Base-by-base conservation (phyloP, 2,888 invertebrate genomes). In the Zaprionus bogoriensis region DNA sequence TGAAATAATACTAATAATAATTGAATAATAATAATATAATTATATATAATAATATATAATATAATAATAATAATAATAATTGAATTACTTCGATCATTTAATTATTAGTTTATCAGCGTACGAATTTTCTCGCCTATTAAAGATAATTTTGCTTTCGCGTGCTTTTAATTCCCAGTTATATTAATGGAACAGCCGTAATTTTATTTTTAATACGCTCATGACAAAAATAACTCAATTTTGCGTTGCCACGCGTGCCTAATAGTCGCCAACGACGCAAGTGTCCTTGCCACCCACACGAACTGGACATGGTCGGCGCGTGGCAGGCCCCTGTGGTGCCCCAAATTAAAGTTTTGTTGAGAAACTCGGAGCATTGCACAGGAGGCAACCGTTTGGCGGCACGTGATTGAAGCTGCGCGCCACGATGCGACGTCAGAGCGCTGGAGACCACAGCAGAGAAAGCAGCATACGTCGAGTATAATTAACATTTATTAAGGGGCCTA, bases 231-330 rank as follows among this genome's bases (percentile, higher is more conserved):
- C 60, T 17, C 54, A 48, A 67, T 61, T 58, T 41, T 60, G 42
- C 23, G 10, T 36, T 38, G 50, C 22, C 78, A 79, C 73, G 77
- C 67, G 81, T 52, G 61, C 41, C 41, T 81, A 79, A 79, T 81
- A 48, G 51, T 4, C 9, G 32, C 9, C 44, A 47, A 36, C 38
- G 30, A 42, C 42, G 41, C 42, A 28, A 73, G 58, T 55, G 74
- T 68, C 80, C 77, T 77, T 80, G 68, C 38, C 44, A 50, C 51
- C 48, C 64, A 62, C n/a, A 46, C 23, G 4, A 28, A 45, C n/a
- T 32, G 30, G 28, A 58, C 20, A 20, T 58, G 55, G 41, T 36
- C 38, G 50, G 42, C 79, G 54, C 72, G 53, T 79, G 83, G 50
- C 69, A 66, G 38, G 6, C 63, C 67, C 79, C 83, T 77, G 66